Evolutionary conservation across 53 echinoderm and acorn worm species (phyloP), one percentile per base, ranked within the genome.

Genomic region (Pentamera pediparva): DNA sequence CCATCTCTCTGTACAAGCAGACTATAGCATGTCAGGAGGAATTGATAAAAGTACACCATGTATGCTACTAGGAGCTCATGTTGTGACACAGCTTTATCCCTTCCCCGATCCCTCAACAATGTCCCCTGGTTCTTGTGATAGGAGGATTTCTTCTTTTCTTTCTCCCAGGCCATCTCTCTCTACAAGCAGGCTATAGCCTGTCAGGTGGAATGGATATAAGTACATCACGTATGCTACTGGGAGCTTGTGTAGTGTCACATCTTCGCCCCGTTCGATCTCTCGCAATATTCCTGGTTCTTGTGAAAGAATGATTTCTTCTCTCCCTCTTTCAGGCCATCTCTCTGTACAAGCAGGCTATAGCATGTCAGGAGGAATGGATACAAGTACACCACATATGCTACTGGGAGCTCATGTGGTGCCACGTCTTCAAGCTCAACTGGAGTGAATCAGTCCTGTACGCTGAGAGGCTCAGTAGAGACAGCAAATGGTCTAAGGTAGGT

Each of bases 331-430:
- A 96, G 96, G 96, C 96, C 11, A 96, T 96, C 22, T 78, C 85
- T 29, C 84, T 91, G 56, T 96, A 91, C 50, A 77, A 88, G 34
- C 85, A 96, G 78, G 91, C 87, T 65, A 91, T 91, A 2, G 87
- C 82, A 20, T 85, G 87, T 1, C 96, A 96, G 65, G 87, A 91
- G 34, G 91, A 96, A 24, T 96, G 96, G 96, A 74, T 79, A 25
- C 96, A 96, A 76, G 91, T 96, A 60, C 96, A 96, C 31, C 96
- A 96, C 43, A 56, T 96, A 29, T 96, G 96, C 60, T 96, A 91
- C 86, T 96, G 96, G 96, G 96, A 96, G 50, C 80, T 96, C 15
- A 91, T 96, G 96, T 96, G 96, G 96, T 96, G 96, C 35, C 87
- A 91, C 41, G 96, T 91, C 29, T 96, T 88, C 85, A 82, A 90